Base-by-base conservation (phyloP, 2,888 invertebrate genomes). In the Drosophila multiciliata region DNA sequence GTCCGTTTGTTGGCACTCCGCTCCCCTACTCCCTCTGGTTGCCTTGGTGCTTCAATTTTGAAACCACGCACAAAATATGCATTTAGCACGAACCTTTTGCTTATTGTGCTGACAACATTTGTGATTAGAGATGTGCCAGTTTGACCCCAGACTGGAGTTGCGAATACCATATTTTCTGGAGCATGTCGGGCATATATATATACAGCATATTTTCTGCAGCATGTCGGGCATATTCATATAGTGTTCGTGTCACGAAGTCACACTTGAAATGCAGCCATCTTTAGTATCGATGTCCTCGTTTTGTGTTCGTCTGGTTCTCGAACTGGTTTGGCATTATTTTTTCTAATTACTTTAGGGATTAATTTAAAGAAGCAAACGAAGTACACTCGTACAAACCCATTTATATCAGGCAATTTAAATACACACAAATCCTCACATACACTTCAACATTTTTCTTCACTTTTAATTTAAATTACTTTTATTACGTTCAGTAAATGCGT, bases 401-500 rank as follows among this genome's bases (percentile, higher is more conserved):
- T 57, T 45, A 71, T 17, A 64, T 49, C 36, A 29, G 40, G 55
- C 57, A 61, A 86, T 85, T 80, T 72, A 75, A 74, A 85, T 73
- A 68, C 36, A 55, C 20, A 73, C 68, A 76, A 45, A 45, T 23
- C 45, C 45, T 15, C 62, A 68, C 50, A 80, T 48, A 67, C 29
- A 66, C 26, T 70, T 20, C 57, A 70, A 64, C 67, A 75, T 81
- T 81, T 87, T 90, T 90, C 88, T 89, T 90, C 80, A 86, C 90
- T 91, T 90, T 91, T 89, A 89, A 90, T 91, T 91, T 91, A 90
- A 90, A 90, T 90, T 90, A 91, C 83, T 80, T 86, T 90, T 90
- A 91, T 90, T 90, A 83, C 69, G 65, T 74, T 58, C 62, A 72
- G 72, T 68, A 76, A 81, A 82, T 75, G 84, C 60, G 78, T 75